Base-by-base conservation (phyloP, 2,113 vertebrate species). In the Sinocyclocheilus rhinocerous region DNA sequence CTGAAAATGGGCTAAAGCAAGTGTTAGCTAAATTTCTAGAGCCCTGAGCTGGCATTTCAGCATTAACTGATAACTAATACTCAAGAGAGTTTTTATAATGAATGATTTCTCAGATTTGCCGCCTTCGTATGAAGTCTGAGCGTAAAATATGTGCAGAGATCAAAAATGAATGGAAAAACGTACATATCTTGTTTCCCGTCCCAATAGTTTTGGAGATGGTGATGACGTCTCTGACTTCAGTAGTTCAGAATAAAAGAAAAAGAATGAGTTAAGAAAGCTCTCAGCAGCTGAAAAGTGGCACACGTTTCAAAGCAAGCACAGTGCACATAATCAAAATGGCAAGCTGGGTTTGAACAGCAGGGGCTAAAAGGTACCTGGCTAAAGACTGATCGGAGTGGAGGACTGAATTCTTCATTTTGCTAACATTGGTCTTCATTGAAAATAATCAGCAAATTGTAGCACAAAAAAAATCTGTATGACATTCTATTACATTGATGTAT, bases 151-250 rank as follows among this genome's bases (percentile, higher is more conserved):
- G 26, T 10, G 20, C 59, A 82, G 48, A 63, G 24, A 45, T 45
- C 22, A 72, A 76, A 26, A 9, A 57, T 36, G 6, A 33, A 20
- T n/a, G 24, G 7, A 52, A 72, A 79, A 55, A 96, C 97, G 96
- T 93, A 99, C 97, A 92, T 97, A 98, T 98, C 96, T 99, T 42
- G 98, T 99, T 96, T 99, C 97, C 84, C 97, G 94, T 24, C 98
- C 98, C 88, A 95, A 89, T 86, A 95, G 92, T 94, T 94, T 96
- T 72, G 94, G 93, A 77, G 92, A 87, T 22, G 93, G 93, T 75
- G 92, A 88, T 15, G 93, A 90, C 77, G 93, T 88, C 93, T 95
- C 85, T 85, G 83, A 84, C 45, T 83, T 70, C 33, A 69, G 83
- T 83, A 87, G 86, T 89, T 90, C 45, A 88, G 81, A 89, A 86